phyloP scores from a whole-genome alignment of 2,113 vertebrate species.

The Rhinichthys klamathensis region DNA sequence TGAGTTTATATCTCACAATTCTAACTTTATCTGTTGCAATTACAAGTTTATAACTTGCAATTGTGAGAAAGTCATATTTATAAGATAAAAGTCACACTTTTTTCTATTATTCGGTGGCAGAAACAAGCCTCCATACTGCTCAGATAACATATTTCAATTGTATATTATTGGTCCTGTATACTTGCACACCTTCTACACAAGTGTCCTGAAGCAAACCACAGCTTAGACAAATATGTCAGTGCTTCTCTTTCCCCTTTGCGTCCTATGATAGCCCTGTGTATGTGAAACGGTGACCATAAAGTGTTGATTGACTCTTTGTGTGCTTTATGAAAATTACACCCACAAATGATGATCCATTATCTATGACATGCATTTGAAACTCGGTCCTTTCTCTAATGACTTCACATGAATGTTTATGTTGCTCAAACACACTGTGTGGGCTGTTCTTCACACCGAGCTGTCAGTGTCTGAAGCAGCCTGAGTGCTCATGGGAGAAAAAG shows the following conservation, averaged over 20 bases:
- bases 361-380: not conserved
- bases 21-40: too few species aligned
- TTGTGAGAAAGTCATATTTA: too few species aligned
- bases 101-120: too few species aligned
- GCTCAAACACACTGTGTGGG: not conserved
- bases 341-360: not conserved
- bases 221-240: not conserved
- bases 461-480: not conserved
- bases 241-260: not conserved
- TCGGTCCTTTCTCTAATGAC: not conserved
- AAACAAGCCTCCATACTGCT: too few species aligned
- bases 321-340: not conserved
- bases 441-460: not conserved
- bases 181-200: not conserved
- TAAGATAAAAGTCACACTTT: too few species aligned
- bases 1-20: too few species aligned
- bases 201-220: not conserved
- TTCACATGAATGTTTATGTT: not conserved
- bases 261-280: not conserved
- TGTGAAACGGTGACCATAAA: not conserved
- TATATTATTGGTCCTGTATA: not conserved
- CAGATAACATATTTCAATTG: not conserved
- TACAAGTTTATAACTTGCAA: too few species aligned
- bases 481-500: not conserved
- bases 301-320: not conserved